phyloP scores from a whole-genome alignment of 2,113 vertebrate species.

The Myxocyprinus asiaticus region DNA sequence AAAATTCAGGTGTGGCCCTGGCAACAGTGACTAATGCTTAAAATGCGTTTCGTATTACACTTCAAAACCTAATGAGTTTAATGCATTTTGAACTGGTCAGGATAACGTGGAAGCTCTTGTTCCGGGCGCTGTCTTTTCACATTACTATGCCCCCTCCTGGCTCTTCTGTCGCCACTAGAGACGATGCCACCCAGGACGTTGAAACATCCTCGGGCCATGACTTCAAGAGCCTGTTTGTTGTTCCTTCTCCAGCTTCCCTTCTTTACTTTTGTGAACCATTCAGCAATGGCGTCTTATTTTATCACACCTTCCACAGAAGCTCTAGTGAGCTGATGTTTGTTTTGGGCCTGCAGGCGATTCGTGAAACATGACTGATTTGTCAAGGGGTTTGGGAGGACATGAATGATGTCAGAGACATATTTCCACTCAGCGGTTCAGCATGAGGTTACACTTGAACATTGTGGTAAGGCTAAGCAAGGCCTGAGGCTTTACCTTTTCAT shows the following conservation, averaged over 20 bases:
- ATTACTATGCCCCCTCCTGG: conserved; percentile 42
- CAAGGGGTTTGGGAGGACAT: conserved; percentile 50
- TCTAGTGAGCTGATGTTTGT: conserved; percentile 62
- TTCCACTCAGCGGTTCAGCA: conserved; percentile 62
- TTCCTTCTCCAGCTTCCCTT: conserved; percentile 53
- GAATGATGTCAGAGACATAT: conserved; percentile 58
- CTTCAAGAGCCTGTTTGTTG: conserved; percentile 47
- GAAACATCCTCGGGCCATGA: conserved; percentile 63
- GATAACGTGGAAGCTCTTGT: conserved; percentile 31
- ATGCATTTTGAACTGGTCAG: conserved; percentile 32
- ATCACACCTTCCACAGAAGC: conserved; percentile 41
- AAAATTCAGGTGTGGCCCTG: conserved; percentile 45
- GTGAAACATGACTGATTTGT: conserved; percentile 75
- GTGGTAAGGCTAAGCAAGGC: conserved; percentile 29
- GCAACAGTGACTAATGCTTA: neutral
- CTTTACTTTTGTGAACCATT: conserved; percentile 52
- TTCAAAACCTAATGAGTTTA: conserved; percentile 33
- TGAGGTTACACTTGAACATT: conserved; percentile 44
- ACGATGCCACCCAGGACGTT: conserved; percentile 65
- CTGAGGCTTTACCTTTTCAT: conserved; percentile 35
- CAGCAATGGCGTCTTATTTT: conserved; percentile 41
- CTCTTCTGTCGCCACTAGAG: conserved; percentile 29
- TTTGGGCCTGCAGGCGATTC: conserved; percentile 74
- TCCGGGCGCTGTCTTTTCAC: conserved; percentile 53
- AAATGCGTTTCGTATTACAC: conserved; percentile 6